Conservation (phyloP, 1,140 invertebrate species). For the Ips typographus region DNA sequence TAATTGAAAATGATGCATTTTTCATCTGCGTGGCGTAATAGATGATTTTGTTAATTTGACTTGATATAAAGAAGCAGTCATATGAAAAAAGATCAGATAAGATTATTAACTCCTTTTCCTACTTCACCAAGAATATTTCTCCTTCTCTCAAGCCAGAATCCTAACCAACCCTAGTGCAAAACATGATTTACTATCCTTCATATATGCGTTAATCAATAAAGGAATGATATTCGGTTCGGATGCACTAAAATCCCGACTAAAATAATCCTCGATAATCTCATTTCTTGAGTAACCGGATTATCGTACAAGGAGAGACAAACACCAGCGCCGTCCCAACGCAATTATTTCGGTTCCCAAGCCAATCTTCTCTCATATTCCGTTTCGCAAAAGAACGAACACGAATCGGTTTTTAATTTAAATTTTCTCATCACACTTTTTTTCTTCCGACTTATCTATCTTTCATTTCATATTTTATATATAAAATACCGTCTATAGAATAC, state of each 20-base stretch:
- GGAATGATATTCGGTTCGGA: not conserved
- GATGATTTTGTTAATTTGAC: no score
- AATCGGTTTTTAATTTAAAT: conserved; percentile 29
- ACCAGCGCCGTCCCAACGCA: conserved; percentile 20
- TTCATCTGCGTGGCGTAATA: no score
- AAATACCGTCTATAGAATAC: no score
- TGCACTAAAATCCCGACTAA: not conserved
- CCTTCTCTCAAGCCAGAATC: no score
- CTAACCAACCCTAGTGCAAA: not conserved
- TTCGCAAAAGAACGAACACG: conserved; percentile 10
- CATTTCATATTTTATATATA: no score
- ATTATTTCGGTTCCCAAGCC: conserved; percentile 28
- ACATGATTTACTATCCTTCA: not conserved
- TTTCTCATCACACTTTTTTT: conserved; percentile 4
- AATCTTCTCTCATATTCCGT: conserved; percentile 26
- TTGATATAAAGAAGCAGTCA: no score
- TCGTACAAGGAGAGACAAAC: conserved; percentile 22
- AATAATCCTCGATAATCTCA: conserved; percentile 14
- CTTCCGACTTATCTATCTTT: not conserved
- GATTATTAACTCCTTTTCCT: no score
- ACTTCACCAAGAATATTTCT: no score
- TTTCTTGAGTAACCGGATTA: conserved; percentile 24
- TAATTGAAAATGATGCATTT: no score
- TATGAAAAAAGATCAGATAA: no score
- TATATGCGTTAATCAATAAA: not conserved